Evolutionary conservation across 1,140 invertebrate genomes (phyloP), one percentile per base, ranked within the genome.

Genomic region (Euglossa dilemma): DNA sequence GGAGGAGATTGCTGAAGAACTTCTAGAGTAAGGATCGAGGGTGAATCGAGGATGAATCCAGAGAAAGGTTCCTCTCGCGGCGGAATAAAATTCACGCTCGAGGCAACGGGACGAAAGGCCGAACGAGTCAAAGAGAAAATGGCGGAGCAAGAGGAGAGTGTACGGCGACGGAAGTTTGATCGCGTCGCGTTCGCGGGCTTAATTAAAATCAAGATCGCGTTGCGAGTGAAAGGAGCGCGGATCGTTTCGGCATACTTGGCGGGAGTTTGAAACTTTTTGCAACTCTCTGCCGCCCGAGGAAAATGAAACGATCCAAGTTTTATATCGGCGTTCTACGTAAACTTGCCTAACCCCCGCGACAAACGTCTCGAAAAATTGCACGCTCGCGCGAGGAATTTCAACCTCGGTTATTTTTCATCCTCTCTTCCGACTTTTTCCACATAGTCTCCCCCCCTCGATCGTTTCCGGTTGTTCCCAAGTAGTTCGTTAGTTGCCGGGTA

Each of bases 301-400:
- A 43, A 52, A 52, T 61, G 77, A 71, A 79, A 79, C 77, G 66
- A 70, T 61, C 45, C 67, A 25, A 72, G 69, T 63, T 80, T 80
- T 73, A 61, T 73, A 73, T 54, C 56, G 57, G 20, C 69, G 54
- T 47, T 69, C 43, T 28, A 57, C 75, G 66, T 70, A 61, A 80
- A 80, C 67, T 80, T 73, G 18, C 36, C 47, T 63, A 73, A 72
- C 78, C 69, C 36, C 36, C 18, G 69, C 69, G 78, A 80, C 57
- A 73, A 80, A 72, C 77, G 66, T 45, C 67, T 61, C 45, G 45
- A 43, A 73, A 72, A 67, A 80, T 50, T 14, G 47, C 28, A 36
- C 28, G 69, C 56, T 47, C 23, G 66, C 8, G 67, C 71, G 61
- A 80, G 66, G 67, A 71, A 80, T 80, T 72, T 63, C 71, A 80